Conservation (phyloP, 2,113 vertebrate species). For the Channa maculata region DNA sequence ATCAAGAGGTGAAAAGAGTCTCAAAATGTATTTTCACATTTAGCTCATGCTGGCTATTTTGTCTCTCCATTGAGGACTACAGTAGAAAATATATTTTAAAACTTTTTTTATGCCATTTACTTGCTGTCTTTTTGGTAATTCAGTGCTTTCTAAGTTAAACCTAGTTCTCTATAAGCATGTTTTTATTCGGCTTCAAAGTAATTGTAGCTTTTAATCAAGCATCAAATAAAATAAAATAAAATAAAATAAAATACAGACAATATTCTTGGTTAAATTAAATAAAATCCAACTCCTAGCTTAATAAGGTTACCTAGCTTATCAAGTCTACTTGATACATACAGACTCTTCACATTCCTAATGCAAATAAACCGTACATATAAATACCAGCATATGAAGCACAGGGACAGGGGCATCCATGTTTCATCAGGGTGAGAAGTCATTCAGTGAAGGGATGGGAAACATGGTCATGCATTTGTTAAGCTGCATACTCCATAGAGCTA, state of each 20-base stretch:
- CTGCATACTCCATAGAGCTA: neutral
- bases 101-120: neutral
- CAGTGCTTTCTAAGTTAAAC: neutral
- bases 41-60: slow-evolving; percentile 32
- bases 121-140: neutral
- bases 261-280: no score
- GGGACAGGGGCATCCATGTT: neutral
- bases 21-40: slow-evolving; percentile 22
- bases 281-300: neutral
- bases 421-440: slow-evolving; percentile 14
- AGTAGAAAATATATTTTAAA: slow-evolving; percentile 25
- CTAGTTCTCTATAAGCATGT: neutral
- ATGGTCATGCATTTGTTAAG: slow-evolving; percentile 35
- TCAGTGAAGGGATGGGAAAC: slow-evolving; percentile 14
- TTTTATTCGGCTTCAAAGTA: neutral
- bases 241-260: no score
- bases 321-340: no score
- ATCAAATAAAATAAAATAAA: no score
- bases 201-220: no score
- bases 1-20: neutral
- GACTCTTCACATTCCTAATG: neutral
- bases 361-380: slow-evolving; percentile 33
- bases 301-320: neutral
- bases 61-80: neutral
- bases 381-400: slow-evolving; percentile 4